These are phyloP conservation scores for Casuarius casuarius DNA, from an alignment of 2,113 vertebrate genomes.

Conservation along the genomic window DNA sequence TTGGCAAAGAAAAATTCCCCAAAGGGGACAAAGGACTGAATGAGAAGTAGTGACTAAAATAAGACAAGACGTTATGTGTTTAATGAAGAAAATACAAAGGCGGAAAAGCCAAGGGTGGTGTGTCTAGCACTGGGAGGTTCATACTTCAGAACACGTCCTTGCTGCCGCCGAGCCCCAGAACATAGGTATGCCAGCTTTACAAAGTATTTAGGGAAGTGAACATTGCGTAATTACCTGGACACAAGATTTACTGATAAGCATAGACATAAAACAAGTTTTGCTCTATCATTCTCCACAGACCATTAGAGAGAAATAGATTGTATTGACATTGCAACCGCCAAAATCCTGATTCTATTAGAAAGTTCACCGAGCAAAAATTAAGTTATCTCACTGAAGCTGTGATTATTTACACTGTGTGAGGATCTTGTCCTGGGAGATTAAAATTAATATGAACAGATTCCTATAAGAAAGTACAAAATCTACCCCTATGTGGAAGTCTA, in stretches of 20 bases:
- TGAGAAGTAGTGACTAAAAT: background rate
- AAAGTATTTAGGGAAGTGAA: background rate
- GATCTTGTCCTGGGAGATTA: background rate
- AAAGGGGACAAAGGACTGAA: background rate
- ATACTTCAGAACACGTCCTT: background rate
- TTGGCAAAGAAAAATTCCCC: background rate
- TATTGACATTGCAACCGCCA: background rate
- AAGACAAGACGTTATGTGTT: background rate
- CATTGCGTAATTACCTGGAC: background rate
- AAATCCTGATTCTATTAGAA: background rate
- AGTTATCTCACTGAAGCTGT: background rate
- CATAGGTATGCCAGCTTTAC: background rate
- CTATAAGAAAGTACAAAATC: background rate
- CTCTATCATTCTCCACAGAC: background rate
- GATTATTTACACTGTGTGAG: background rate
- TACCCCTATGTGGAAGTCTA: background rate
- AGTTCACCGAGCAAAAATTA: background rate
- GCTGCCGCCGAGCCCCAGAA: too few relatives aligned
- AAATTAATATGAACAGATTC: background rate
- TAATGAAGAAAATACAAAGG: background rate
- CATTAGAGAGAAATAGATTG: background rate
- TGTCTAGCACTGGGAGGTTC: background rate
- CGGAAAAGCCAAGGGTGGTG: background rate
- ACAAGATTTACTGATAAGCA: background rate
- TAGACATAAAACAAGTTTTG: background rate